Percentiles rank a stretch among this genome's conserved stretches.
phyloP scores from a whole-genome alignment of 2,888 invertebrate species.

The Monoplex corrugatus region DNA sequence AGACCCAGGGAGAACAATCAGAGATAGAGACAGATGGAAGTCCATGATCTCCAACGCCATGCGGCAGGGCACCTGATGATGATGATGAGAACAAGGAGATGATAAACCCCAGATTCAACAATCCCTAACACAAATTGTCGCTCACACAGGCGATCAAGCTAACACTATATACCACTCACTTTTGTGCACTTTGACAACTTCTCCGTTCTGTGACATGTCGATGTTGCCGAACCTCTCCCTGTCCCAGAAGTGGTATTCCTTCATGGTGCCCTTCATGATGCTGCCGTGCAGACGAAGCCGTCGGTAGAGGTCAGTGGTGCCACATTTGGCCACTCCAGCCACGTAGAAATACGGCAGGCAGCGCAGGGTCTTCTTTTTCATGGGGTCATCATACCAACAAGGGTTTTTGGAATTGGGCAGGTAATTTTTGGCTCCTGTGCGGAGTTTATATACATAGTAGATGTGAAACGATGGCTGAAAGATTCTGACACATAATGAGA shows the following conservation, averaged over 20 bases:
- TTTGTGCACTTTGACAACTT: not conserved
- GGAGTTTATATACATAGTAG: no score
- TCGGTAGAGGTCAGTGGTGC: constrained; percentile 46
- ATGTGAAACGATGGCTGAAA: no score
- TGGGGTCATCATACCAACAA: constrained; percentile 49
- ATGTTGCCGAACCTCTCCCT: constrained; percentile 46
- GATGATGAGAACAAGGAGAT: no score
- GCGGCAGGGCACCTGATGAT: no score
- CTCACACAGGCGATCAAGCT: no score
- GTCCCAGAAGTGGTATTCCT: constrained; percentile 53
- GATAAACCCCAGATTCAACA: no score
- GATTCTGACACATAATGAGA: no score
- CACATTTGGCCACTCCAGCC: constrained; percentile 54
- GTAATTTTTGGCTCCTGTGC: constrained; percentile 47
- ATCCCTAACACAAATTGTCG: no score
- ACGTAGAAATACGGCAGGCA: constrained; percentile 51
- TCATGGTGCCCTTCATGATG: constrained; percentile 46
- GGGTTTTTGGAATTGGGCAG: constrained; percentile 50
- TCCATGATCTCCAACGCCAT: no score
- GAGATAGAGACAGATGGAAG: no score
- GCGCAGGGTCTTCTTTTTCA: not conserved
- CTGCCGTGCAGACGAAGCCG: constrained; percentile 44
- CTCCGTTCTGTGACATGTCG: not conserved
- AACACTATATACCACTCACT: not conserved
- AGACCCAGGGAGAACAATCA: no score